These are phyloP conservation scores for Acanthurus lineatus DNA, from an alignment of 2,797 vertebrate genomes.

Conservation along the genomic window DNA sequence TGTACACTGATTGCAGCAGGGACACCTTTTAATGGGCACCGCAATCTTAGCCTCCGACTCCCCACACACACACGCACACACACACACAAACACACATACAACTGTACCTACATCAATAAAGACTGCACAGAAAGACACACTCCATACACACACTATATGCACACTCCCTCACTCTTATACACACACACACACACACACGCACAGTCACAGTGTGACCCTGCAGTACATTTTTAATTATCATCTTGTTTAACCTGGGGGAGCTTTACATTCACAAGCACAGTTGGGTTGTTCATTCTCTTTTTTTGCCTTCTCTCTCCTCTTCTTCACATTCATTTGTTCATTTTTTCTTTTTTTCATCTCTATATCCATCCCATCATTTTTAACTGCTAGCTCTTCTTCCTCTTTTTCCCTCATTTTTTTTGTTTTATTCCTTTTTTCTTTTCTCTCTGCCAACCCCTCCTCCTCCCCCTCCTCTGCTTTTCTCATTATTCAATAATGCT, in stretches of 20 bases:
- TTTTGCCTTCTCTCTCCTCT: neutral
- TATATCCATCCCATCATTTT: neutral
- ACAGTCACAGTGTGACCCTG: slow-evolving; percentile 66
- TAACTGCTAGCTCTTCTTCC: neutral
- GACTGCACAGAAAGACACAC: slow-evolving; percentile 20
- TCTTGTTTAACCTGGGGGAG: slow-evolving; percentile 74
- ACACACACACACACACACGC: neutral
- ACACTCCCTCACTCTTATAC: neutral
- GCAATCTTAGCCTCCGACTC: slow-evolving; percentile 25
- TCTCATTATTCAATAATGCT: slow-evolving; percentile 51
- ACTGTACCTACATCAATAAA: slow-evolving; percentile 20
- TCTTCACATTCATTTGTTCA: neutral
- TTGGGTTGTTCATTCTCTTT: slow-evolving; percentile 44
- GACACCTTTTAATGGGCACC: slow-evolving; percentile 80
- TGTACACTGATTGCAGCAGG: slow-evolving; percentile 76
- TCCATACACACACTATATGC: slow-evolving; percentile 4
- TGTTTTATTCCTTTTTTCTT: too few species aligned
- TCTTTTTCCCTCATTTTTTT: neutral
- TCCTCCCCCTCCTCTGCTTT: slow-evolving; percentile 61
- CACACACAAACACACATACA: slow-evolving; percentile 25
- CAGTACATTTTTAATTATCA: slow-evolving; percentile 78
- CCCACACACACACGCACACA: slow-evolving; percentile 22
- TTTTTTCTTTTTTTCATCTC: neutral
- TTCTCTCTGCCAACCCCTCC: too few species aligned
- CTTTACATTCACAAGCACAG: slow-evolving; percentile 65